These are phyloP conservation scores for Drosophila ercepeae DNA, from an alignment of 1,140 invertebrate genomes.

Conservation along the genomic window DNA sequence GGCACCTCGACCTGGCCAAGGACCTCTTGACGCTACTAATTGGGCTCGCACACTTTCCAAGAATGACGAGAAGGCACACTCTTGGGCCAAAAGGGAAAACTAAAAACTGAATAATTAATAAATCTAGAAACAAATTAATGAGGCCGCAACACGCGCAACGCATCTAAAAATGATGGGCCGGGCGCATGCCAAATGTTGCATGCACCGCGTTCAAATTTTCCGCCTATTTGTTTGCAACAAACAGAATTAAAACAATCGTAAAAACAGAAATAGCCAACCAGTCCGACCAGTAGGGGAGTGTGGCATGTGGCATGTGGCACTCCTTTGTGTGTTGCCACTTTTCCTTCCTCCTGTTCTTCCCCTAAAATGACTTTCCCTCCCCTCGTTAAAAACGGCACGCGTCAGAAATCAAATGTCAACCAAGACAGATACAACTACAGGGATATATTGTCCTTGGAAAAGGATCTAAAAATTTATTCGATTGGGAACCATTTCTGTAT, in stretches of 20 bases:
- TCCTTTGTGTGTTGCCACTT: constrained; percentile 13
- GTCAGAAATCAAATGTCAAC: constrained; percentile 76
- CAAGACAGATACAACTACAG: background rate
- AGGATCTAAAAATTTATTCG: constrained; percentile 51
- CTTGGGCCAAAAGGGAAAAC: too few relatives aligned
- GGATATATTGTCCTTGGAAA: background rate
- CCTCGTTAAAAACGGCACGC: constrained; percentile 73
- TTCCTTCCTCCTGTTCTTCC: background rate
- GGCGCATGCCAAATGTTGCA: constrained; percentile 56
- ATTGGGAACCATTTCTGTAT: background rate
- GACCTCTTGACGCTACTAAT: constrained; percentile 28
- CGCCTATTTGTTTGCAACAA: constrained; percentile 80
- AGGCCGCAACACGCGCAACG: constrained; percentile 69
- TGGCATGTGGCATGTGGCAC: constrained; percentile 53
- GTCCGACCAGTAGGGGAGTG: background rate
- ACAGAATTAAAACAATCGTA: constrained; percentile 78
- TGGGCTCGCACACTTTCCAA: constrained; percentile 2
- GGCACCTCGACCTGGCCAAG: background rate
- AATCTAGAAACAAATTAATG: constrained; percentile 76
- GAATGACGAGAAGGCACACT: too few relatives aligned
- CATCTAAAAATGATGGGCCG: constrained; percentile 17
- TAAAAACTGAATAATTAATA: constrained; percentile 75
- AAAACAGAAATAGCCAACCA: constrained; percentile 65
- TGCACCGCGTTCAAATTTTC: constrained; percentile 59
- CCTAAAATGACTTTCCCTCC: background rate